Conservation (phyloP, 92 coral and sea anemone genomes). For the Bergia puertoricense region DNA sequence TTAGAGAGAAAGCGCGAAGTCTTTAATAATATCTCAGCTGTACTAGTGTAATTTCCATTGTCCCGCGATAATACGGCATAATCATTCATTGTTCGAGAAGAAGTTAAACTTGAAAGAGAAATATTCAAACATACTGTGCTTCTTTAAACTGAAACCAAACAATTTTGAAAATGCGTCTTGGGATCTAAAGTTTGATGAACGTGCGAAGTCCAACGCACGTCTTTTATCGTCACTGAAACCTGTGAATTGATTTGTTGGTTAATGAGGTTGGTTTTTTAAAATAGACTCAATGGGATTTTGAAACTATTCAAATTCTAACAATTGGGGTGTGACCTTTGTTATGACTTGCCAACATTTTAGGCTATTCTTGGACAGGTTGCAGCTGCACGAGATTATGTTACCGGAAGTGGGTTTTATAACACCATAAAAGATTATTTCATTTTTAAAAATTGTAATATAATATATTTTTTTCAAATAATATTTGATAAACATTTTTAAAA, state of each 20-base stretch:
- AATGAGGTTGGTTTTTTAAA: background rate
- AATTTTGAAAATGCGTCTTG: too few species aligned
- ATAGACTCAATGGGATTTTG: background rate
- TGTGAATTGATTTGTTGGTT: conserved; percentile 8
- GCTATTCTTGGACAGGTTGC: too few species aligned
- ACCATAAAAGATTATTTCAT: too few species aligned
- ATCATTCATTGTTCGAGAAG: conserved; percentile 5
- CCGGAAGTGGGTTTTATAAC: too few species aligned
- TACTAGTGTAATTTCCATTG: background rate
- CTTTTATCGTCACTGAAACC: conserved; percentile 19
- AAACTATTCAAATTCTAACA: background rate
- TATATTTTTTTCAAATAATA: too few species aligned
- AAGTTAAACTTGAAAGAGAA: background rate
- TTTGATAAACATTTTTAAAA: too few species aligned
- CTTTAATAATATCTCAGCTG: background rate
- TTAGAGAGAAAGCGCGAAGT: background rate
- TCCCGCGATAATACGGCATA: background rate
- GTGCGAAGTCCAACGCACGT: background rate
- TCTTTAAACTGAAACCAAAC: too few species aligned
- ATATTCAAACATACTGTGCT: background rate
- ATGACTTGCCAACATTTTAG: too few species aligned
- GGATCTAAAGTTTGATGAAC: background rate
- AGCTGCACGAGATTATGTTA: too few species aligned
- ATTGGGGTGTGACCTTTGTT: too few species aligned
- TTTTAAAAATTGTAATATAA: too few species aligned